Evolutionary conservation across 2,888 invertebrate species (phyloP).

Genomic region (Epiperipatus broadwayi): DNA sequence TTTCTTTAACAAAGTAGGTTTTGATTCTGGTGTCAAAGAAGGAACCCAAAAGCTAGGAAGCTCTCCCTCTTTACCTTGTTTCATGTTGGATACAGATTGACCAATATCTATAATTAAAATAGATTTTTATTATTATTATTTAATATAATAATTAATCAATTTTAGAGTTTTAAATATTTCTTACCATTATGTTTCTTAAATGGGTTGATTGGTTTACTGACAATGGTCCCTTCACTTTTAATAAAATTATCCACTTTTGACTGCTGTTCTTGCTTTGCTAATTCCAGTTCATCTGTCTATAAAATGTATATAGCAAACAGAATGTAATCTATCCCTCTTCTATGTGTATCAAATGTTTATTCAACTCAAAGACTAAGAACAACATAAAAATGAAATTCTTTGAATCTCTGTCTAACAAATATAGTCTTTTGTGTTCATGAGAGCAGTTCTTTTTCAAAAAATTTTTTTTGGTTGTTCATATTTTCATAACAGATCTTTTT

Average conservation of each 20-base stretch:
- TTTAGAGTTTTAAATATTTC: constrained; percentile 6
- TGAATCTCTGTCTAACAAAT: no score
- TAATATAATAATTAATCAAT: neutral
- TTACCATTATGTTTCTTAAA: neutral
- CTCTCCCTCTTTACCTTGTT: constrained; percentile 51
- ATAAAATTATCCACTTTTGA: constrained; percentile 56
- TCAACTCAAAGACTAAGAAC: no score
- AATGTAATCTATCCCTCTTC: no score
- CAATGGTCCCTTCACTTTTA: constrained; percentile 58
- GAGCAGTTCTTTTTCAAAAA: no score
- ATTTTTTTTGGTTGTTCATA: no score
- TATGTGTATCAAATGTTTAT: no score
- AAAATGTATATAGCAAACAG: no score
- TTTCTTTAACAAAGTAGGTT: constrained; percentile 46
- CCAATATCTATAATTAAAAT: neutral
- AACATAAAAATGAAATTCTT: no score
- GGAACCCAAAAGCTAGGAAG: constrained; percentile 95
- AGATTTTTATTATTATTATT: neutral
- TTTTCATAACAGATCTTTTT: no score
- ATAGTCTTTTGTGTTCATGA: no score
- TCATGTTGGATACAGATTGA: constrained; percentile 54
- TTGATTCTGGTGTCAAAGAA: constrained; percentile 69
- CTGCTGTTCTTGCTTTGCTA: constrained; percentile 50
- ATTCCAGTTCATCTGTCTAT: no score
- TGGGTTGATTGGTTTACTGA: constrained; percentile 26